Conservation (phyloP, 2,113 vertebrate species). For the Halichoeres trimaculatus region DNA sequence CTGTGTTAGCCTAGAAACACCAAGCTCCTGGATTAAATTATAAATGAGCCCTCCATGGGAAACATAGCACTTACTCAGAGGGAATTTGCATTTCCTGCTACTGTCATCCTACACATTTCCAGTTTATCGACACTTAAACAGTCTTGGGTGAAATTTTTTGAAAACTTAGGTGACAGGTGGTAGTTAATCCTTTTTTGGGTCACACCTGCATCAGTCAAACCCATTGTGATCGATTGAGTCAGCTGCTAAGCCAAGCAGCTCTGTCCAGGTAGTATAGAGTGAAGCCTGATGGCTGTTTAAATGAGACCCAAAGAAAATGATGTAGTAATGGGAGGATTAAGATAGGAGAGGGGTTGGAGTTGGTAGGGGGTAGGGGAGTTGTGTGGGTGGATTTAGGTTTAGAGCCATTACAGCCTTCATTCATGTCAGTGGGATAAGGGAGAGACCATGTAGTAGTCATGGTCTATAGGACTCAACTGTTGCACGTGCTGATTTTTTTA, state of each 20-base stretch:
- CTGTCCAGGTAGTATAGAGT: constrained; percentile 46
- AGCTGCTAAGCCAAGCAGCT: constrained; percentile 23
- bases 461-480: constrained; percentile 21
- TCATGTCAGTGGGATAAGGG: constrained; percentile 1
- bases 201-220: constrained; percentile 51
- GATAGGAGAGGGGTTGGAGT: constrained; percentile 60
- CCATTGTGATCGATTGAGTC: constrained; percentile 53
- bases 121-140: background rate
- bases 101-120: constrained; percentile 9
- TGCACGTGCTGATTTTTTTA: background rate
- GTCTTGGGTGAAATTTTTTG: constrained; percentile 16
- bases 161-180: constrained; percentile 55
- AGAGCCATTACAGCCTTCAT: constrained; percentile 40
- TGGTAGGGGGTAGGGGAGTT: constrained; percentile 36
- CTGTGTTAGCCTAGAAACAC: constrained; percentile 77
- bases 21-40: constrained; percentile 78
- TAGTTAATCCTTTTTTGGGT: constrained; percentile 64
- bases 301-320: constrained; percentile 68
- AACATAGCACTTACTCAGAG: constrained; percentile 60
- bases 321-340: constrained; percentile 83
- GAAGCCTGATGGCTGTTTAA: constrained; percentile 57
- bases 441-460: background rate
- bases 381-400: constrained; percentile 48
- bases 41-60: constrained; percentile 79
- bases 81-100: constrained; percentile 45